Base-by-base conservation (phyloP, 2,888 invertebrate species). In the Platynereis dumerilii region DNA sequence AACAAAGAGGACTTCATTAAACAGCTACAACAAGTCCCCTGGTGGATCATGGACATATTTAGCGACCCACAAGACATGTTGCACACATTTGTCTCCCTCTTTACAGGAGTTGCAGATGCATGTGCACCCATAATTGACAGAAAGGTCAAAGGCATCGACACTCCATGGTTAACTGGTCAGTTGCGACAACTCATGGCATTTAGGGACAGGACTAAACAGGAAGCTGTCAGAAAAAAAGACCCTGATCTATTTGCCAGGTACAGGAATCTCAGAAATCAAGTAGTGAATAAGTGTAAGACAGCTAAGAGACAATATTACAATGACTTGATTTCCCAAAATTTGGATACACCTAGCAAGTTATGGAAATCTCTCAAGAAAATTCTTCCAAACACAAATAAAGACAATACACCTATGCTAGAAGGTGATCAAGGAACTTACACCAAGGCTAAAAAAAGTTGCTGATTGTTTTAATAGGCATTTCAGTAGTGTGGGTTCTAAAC, bases 331-430 rank as follows among this genome's bases (percentile, higher is more conserved):
- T 15, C 24, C 17, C 12, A 55, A 17, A 17, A 10, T 24, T 3
- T 3, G 3, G 17, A 3, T 7, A 55, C 17, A 10, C 55, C 55
- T 10, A 26, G 24, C 24, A 26, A 55, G 24, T 24, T 55, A 26
- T 55, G 55, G 27, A 55, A 55, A 55, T 12, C 55, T 15, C 5
- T 55, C 10, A 24, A 55, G 27, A 55, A 55, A 24, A 17, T 55
- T 15, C 55, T 55, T 7, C 26, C 55, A 3, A 17, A 15, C 3
- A 17, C 52, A 22, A n/a, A 26, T 22, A n/a, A 7, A 17, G 17
- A 52, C 7, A n/a, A 12, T n/a, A 7, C 17, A 15, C 10, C 52
- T 52, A 52, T 52, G 52, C 15, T 52, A n/a, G 22, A 12, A 52
- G 52, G 20, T 52, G 52, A 20, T 7, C 10, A n/a, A 17, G 52